Evolutionary conservation across 2,113 vertebrate genomes (phyloP).

Genomic region (Eulemur rufifrons): DNA sequence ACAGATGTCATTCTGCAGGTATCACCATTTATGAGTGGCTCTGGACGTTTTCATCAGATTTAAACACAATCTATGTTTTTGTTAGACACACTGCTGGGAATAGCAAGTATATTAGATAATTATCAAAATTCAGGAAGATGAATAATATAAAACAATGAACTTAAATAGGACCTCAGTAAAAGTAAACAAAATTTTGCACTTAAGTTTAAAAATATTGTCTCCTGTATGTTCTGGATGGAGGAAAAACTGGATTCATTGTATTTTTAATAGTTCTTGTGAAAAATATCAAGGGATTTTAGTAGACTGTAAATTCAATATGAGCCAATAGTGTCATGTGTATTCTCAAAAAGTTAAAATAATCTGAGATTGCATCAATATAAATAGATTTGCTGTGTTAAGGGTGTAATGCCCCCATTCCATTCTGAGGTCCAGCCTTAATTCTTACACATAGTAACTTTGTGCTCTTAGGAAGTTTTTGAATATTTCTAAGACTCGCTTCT

Average conservation of each 20-base stretch:
- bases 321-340: neutral
- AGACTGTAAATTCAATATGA: neutral
- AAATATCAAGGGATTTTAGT: neutral
- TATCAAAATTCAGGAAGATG: neutral
- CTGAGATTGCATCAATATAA: neutral
- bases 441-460: neutral
- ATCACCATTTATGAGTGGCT: neutral
- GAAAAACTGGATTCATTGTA: neutral
- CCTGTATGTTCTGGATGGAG: neutral
- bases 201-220: neutral
- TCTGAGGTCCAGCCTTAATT: neutral
- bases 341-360: conserved; percentile 1
- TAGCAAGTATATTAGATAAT: neutral
- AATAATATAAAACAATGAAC: neutral
- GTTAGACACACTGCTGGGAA: neutral
- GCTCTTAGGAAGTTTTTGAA: neutral
- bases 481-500: neutral
- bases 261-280: neutral
- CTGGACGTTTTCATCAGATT: neutral
- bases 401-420: neutral
- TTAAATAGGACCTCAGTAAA: neutral
- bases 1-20: neutral
- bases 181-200: neutral
- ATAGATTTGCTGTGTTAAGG: neutral
- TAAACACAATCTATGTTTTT: neutral